phyloP scores from a whole-genome alignment of 2,113 vertebrate genomes.

The Brachirus orientalis region DNA sequence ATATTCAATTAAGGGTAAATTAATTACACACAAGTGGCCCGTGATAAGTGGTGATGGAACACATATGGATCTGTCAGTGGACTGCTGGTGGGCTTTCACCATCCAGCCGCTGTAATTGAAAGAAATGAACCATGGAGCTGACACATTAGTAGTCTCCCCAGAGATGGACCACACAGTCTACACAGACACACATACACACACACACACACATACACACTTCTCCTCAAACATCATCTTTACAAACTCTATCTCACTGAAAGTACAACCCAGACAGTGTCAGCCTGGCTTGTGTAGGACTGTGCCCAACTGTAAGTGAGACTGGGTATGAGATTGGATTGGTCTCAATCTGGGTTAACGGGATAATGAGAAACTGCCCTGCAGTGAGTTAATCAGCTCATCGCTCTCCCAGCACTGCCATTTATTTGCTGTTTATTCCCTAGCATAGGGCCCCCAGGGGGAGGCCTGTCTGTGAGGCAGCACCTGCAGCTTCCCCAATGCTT shows the following conservation, averaged over 20 bases:
- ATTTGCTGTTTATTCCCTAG: constrained; percentile 95
- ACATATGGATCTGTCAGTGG: constrained; percentile 71
- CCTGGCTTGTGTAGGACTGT: constrained; percentile 46
- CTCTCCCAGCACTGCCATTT: constrained; percentile 87
- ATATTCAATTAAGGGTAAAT: constrained; percentile 71
- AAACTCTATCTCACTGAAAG: constrained; percentile 56
- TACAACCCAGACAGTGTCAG: constrained; percentile 62
- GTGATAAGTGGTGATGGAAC: constrained; percentile 77
- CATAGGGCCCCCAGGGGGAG: constrained; percentile 88
- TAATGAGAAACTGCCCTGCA: constrained; percentile 96
- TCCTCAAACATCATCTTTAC: constrained; percentile 56
- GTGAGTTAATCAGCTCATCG: constrained; percentile 90
- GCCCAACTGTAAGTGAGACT: constrained; percentile 66
- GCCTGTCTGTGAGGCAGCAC: constrained; percentile 89
- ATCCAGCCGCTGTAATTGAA: constrained; percentile 83
- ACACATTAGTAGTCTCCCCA: constrained; percentile 79
- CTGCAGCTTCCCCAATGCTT: constrained; percentile 87
- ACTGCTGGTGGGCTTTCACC: constrained; percentile 75
- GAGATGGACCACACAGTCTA: constrained; percentile 67
- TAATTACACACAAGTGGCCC: constrained; percentile 67
- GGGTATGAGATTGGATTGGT: constrained; percentile 62
- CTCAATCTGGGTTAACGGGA: constrained; percentile 82
- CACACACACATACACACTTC: constrained; percentile 12
- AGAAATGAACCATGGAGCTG: constrained; percentile 84
- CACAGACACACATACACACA: constrained; percentile 29